Evolutionary conservation across 35 echinoderm and acorn worm genomes (phyloP), one percentile per base, ranked within the genome.

Genomic region (Apostichopus parvimensis): DNA sequence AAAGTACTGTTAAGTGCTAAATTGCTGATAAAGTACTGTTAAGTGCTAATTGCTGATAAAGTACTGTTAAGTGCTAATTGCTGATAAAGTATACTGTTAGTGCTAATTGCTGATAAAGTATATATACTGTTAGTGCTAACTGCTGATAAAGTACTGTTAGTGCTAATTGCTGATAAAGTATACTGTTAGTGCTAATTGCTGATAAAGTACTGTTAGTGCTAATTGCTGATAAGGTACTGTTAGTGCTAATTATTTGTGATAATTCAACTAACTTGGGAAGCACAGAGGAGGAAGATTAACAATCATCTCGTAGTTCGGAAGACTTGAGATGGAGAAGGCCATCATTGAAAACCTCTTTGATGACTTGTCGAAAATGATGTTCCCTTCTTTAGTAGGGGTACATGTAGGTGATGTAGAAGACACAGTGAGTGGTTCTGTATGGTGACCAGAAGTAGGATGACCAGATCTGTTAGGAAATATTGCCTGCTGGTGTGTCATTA

Each of bases 261-360:
- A 34, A 82, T 25, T n/a, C 5, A 82, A 60, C 91, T 98, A 82
- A 98, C 97, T 91, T 87, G 97, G 97, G 57, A 98, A 95, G 87
- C 97, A 98, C 0, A 98, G 93, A 10, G 92, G 93, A 17, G 94
- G 93, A 28, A 98, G 72, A 21, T 93, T 92, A n/a, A 77, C 89
- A 58, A 96, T 96, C 93, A 96, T 98, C 87, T 98, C 97, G 75
- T 96, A 91, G 61, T 94, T 92, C 24, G 92, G 93, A 9, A 95
- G 90, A 53, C 91, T 83, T 77, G 95, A 78, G 4, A 96, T 61
- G 4, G 93, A 53, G 28, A 89, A 85, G 12, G 93, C 56, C 62
- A 94, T 95, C 86, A 92, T 93, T 20, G 97, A 96, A 77, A 95
- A 73, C 54, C 95, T 64, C 52, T 94, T 86, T 21, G 95, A 87